Evolutionary conservation across 2,113 vertebrate species (phyloP).

Genomic region (Myotis lucifugus): DNA sequence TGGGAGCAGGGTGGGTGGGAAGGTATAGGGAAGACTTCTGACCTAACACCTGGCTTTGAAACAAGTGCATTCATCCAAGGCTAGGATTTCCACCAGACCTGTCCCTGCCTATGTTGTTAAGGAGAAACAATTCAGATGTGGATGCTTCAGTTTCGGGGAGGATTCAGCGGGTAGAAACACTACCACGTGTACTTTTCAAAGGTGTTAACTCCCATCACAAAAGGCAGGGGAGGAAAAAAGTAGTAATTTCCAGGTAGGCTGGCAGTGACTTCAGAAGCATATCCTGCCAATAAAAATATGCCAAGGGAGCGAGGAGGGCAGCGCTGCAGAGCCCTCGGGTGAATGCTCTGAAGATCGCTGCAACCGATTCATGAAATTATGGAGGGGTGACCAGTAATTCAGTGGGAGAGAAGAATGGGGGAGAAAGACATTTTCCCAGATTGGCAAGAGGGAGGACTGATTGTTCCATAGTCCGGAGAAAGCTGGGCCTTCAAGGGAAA

Average conservation of each 20-base stretch:
- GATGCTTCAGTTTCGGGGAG: background rate
- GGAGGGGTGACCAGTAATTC: background rate
- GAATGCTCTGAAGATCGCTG: background rate
- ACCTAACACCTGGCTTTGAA: constrained; percentile 66
- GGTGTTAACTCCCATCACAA: background rate
- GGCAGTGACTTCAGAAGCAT: constrained; percentile 25
- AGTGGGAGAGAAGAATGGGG: background rate
- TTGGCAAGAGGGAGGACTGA: background rate
- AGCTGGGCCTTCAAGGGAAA: constrained; percentile 66
- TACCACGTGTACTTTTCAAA: background rate
- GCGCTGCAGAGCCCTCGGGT: background rate
- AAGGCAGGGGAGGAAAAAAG: background rate
- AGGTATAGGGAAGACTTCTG: background rate
- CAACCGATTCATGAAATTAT: background rate
- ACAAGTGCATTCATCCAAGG: constrained; percentile 62
- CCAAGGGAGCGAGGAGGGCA: background rate
- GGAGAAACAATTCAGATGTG: background rate
- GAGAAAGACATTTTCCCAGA: background rate
- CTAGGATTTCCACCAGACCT: constrained; percentile 48
- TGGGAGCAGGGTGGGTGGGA: background rate
- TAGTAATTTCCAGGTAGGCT: background rate
- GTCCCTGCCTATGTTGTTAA: background rate
- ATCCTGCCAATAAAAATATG: background rate
- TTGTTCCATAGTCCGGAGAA: constrained; percentile 62
- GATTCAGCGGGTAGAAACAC: background rate